These are phyloP conservation scores for Callorhinus ursinus DNA, from an alignment of 2,113 vertebrate genomes.

Conservation along the genomic window DNA sequence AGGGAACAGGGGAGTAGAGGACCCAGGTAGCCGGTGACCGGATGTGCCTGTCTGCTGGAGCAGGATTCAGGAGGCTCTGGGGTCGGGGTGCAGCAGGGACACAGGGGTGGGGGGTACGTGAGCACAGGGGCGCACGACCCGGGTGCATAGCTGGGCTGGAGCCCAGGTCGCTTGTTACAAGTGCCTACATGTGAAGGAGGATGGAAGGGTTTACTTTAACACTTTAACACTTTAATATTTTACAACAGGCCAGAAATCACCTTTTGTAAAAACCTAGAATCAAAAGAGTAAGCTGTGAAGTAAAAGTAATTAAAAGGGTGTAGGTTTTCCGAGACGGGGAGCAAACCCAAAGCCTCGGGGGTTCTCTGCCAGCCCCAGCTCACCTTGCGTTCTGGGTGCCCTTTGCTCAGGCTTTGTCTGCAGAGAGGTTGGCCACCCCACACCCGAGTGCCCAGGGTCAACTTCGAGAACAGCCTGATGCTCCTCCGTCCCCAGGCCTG, in stretches of 20 bases:
- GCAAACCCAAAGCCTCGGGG: background rate
- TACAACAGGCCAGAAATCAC: background rate
- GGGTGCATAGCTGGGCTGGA: background rate
- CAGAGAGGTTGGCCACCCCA: background rate
- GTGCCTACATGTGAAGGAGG: background rate
- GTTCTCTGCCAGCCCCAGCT: background rate
- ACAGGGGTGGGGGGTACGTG: fast-evolving
- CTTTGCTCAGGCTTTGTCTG: background rate
- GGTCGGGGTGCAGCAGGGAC: background rate
- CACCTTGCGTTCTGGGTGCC: background rate
- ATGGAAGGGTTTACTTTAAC: background rate
- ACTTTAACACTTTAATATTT: background rate
- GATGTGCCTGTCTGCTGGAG: fast-evolving
- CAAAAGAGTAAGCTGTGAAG: background rate
- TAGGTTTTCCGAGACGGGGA: background rate
- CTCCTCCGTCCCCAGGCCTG: too few species aligned
- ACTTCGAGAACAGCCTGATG: fast-evolving
- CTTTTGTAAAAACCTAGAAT: background rate
- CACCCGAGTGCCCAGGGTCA: fast-evolving
- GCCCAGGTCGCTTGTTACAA: background rate
- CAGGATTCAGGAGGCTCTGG: background rate
- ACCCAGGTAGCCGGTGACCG: background rate
- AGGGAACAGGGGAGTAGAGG: too few species aligned
- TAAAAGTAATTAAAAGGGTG: background rate
- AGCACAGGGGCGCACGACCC: background rate